phyloP scores from a whole-genome alignment of 1,140 invertebrate genomes.

The Melanaphis sacchari region DNA sequence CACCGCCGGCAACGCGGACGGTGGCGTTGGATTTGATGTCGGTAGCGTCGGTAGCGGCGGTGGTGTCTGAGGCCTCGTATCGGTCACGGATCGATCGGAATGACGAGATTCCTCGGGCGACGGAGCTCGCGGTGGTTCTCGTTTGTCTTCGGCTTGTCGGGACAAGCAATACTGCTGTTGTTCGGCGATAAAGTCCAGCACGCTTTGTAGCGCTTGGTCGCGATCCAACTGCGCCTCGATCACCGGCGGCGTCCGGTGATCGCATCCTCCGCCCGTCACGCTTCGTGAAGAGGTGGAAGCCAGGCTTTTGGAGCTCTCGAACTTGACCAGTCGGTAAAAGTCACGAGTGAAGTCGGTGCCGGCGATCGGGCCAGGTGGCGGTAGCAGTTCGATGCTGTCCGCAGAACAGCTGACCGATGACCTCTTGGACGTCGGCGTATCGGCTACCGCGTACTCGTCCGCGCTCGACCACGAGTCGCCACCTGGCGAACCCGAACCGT shows the following conservation, averaged over 20 bases:
- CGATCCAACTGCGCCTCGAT: conserved; percentile 66
- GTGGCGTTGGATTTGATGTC: background rate
- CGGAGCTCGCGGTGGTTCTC: conserved; percentile 59
- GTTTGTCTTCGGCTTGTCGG: conserved; percentile 68
- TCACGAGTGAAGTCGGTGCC: conserved; percentile 81
- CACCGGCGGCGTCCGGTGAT: background rate
- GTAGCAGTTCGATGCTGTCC: conserved; percentile 66
- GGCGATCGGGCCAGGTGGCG: conserved; percentile 65
- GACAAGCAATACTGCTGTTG: conserved; percentile 75
- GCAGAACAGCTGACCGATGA: conserved; percentile 72
- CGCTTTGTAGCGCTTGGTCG: conserved; percentile 75
- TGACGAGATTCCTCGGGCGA: background rate
- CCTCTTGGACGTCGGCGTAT: conserved; percentile 67
- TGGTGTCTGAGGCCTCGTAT: background rate
- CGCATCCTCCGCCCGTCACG: conserved; percentile 29
- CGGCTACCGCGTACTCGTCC: conserved; percentile 59
- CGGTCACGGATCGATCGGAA: background rate
- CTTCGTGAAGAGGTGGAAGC: conserved; percentile 74
- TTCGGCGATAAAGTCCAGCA: conserved; percentile 77
- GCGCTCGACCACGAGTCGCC: conserved; percentile 71
- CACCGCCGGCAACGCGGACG: background rate
- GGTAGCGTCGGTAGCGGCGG: background rate
- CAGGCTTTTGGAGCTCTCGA: conserved; percentile 79
- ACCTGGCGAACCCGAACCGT: conserved; percentile 67
- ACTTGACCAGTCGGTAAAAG: conserved; percentile 78